A percentile compares a stretch with the other conserved stretches of the same genome.
Evolutionary conservation across 1,140 invertebrate species (phyloP).

Genomic region (Tetragnatha versicolor): DNA sequence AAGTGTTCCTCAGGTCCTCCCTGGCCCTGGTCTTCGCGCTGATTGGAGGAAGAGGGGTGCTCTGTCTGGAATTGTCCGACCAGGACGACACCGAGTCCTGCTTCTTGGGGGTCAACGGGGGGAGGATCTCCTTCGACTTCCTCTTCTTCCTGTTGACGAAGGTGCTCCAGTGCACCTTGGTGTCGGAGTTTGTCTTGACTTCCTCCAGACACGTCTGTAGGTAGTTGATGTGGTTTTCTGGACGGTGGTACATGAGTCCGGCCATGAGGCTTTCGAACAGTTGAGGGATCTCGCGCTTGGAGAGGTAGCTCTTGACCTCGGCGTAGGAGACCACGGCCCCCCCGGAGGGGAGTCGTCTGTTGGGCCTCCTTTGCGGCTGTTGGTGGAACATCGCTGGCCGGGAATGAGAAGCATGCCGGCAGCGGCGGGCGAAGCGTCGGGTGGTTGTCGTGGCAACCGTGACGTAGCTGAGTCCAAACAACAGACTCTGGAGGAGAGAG

Average conservation of each 20-base stretch:
- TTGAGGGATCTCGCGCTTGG: conserved; percentile 47
- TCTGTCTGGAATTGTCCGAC: conserved; percentile 37
- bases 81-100: conserved; percentile 26
- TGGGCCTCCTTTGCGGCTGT: conserved; percentile 19
- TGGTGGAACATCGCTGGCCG: conserved; percentile 23
- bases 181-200: conserved; percentile 13
- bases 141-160: conserved; percentile 51
- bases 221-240: conserved; percentile 52
- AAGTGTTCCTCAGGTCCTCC: conserved; percentile 40
- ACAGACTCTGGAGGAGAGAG: no score
- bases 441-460: neutral
- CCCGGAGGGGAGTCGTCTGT: conserved; percentile 20
- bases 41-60: conserved; percentile 45
- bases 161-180: conserved; percentile 48
- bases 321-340: conserved; percentile 49
- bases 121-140: conserved; percentile 34
- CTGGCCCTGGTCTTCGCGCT: conserved; percentile 22
- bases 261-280: conserved; percentile 51
- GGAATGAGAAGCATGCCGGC: neutral
- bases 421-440: neutral
- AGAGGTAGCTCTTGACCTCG: conserved; percentile 49
- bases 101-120: conserved; percentile 35
- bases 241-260: conserved; percentile 53
- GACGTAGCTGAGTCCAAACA: conserved; percentile 34
- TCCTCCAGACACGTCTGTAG: conserved; percentile 49